phyloP scores from a whole-genome alignment of 2,113 vertebrate species.

The Mugil cephalus region DNA sequence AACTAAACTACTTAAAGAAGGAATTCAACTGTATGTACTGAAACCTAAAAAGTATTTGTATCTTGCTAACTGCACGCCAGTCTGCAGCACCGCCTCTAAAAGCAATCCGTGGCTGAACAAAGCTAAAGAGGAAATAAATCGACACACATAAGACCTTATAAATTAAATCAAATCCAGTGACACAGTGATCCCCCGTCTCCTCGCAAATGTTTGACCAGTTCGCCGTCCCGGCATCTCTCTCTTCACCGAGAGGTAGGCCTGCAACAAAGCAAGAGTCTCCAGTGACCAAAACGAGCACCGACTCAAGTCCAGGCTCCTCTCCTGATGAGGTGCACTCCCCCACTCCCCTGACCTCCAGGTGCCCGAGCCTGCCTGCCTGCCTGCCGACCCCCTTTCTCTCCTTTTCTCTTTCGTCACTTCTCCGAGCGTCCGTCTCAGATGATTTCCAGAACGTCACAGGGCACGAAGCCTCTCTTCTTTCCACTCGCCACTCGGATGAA shows the following conservation, averaged over 20 bases:
- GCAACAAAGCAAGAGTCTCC: constrained; percentile 14
- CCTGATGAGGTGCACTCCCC: constrained; percentile 12
- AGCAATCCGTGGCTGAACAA: constrained; percentile 15
- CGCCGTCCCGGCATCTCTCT: constrained; percentile 17
- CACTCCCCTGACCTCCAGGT: constrained; percentile 15
- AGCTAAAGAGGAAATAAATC: constrained; percentile 1
- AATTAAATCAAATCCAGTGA: constrained; percentile 56
- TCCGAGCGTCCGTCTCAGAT: constrained; percentile 84
- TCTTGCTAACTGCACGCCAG: constrained; percentile 25
- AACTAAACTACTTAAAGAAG: constrained; percentile 25
- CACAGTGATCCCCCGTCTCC: constrained; percentile 46
- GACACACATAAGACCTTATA: constrained; percentile 14
- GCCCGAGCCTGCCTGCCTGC: constrained; percentile 48
- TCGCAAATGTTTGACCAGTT: constrained; percentile 13
- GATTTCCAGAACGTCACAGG: constrained; percentile 91
- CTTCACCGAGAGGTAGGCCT: constrained; percentile 14
- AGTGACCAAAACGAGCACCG: constrained; percentile 18
- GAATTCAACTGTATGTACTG: constrained; percentile 18
- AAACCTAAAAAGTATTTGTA: constrained; percentile 30
- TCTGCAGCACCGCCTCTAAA: neutral
- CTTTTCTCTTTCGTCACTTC: constrained; percentile 5
- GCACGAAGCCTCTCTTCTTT: constrained; percentile 95
- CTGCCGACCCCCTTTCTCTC: neutral
- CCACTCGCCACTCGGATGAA: constrained; percentile 94
- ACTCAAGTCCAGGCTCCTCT: constrained; percentile 12